Percentiles rank a stretch among this genome's conserved stretches.
Conservation (phyloP, 2,113 vertebrate species). For the Candoia aspera region DNA sequence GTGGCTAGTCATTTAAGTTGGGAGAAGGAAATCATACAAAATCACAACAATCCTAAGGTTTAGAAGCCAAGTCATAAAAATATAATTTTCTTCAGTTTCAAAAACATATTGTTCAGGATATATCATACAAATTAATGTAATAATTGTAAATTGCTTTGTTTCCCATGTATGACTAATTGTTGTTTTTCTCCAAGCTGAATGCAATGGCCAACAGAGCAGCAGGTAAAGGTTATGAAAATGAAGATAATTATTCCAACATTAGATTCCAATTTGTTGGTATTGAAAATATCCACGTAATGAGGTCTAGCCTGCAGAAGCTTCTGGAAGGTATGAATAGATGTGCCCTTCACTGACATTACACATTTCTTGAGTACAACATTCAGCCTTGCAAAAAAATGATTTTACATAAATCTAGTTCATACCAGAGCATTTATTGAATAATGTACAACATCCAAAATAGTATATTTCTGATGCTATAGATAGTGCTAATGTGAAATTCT, state of each 20-base stretch:
- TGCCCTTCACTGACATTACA: not conserved
- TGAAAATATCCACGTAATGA: slow-evolving; percentile 99
- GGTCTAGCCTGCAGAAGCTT: slow-evolving; percentile 92
- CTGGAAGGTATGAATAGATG: slow-evolving; percentile 84
- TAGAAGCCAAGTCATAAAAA: not conserved
- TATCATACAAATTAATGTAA: not conserved
- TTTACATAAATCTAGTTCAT: not conserved
- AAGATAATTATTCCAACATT: slow-evolving; percentile 99
- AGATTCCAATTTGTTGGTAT: slow-evolving; percentile 99
- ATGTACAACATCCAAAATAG: not conserved
- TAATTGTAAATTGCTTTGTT: not conserved
- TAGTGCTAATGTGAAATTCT: not conserved
- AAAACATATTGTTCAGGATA: too few relatives aligned
- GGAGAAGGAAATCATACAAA: not conserved
- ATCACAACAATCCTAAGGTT: not conserved
- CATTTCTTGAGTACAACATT: not conserved
- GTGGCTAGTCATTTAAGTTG: not conserved
- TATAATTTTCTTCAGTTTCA: not conserved
- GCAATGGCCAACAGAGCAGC: slow-evolving; percentile 96
- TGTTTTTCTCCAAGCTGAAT: slow-evolving; percentile 81
- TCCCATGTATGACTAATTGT: slow-evolving; percentile 1
- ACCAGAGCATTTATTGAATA: not conserved
- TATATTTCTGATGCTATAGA: not conserved
- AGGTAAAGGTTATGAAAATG: slow-evolving; percentile 99
- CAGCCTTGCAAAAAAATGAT: not conserved